phyloP scores from a whole-genome alignment of 35 echinoderm and acorn worm species.

The Apostichopus japonicus region DNA sequence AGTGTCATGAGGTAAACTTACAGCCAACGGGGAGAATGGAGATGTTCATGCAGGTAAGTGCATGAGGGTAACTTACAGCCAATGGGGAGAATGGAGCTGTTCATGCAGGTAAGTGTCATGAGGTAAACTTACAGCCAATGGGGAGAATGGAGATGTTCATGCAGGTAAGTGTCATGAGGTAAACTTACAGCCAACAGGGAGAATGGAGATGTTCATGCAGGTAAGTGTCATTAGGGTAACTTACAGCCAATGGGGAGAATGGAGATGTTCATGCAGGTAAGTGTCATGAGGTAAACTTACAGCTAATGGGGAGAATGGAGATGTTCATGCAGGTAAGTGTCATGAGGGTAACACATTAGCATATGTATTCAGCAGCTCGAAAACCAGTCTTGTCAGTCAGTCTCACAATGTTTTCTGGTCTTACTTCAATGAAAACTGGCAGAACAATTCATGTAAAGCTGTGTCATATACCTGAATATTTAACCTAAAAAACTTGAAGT shows the following conservation, averaged over 20 bases:
- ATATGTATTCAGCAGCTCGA: too few species aligned
- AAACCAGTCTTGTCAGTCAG: too few species aligned
- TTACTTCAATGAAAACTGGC: too few species aligned
- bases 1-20: constrained; percentile 69
- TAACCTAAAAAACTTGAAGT: too few species aligned
- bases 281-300: constrained; percentile 74
- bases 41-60: constrained; percentile 68
- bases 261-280: constrained; percentile 64
- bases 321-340: constrained; percentile 64
- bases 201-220: constrained; percentile 58
- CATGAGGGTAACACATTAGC: background rate
- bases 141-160: constrained; percentile 59
- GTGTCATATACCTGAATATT: too few species aligned
- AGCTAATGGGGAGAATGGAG: constrained; percentile 74
- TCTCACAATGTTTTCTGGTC: too few species aligned
- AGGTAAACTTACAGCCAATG: constrained; percentile 79
- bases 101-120: too few species aligned
- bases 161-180: too few species aligned
- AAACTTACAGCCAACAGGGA: constrained; percentile 81
- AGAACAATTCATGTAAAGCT: too few species aligned
- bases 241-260: constrained; percentile 81
- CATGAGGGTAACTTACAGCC: constrained; percentile 71
- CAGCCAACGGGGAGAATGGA: constrained; percentile 77
- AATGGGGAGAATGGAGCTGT: constrained; percentile 72
- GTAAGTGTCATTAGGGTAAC: too few species aligned